Percentiles rank a stretch among this genome's conserved stretches.
Conservation (phyloP, 2,888 invertebrate species). For the Microchrysa polita region DNA sequence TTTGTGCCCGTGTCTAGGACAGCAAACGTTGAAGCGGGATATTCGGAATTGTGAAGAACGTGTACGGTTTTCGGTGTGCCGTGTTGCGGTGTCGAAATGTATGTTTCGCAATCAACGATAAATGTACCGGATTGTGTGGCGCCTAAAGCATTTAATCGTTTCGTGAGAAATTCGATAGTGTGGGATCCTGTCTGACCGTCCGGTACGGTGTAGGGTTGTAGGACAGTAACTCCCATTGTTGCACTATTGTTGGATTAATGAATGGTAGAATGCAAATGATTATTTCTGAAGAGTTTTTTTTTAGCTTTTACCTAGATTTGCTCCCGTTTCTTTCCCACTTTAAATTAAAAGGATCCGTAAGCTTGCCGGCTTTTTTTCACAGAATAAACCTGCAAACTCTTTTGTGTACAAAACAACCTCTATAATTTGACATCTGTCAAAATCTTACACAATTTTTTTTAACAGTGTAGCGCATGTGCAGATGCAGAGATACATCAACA, state of each 20-base stretch:
- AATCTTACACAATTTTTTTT: background rate
- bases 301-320: too few relatives aligned
- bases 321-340: too few relatives aligned
- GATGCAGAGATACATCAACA: background rate
- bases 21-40: conserved; percentile 93
- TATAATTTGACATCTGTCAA: background rate
- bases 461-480: background rate
- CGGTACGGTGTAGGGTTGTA: conserved; percentile 79
- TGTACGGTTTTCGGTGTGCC: conserved; percentile 85
- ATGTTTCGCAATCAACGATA: conserved; percentile 94
- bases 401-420: background rate
- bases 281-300: too few relatives aligned
- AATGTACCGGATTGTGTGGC: conserved; percentile 90
- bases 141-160: conserved; percentile 85
- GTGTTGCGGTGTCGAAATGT: conserved; percentile 74
- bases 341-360: too few relatives aligned
- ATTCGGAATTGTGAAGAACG: conserved; percentile 95
- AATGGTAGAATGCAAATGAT: too few relatives aligned
- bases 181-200: conserved; percentile 92
- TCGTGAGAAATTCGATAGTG: conserved; percentile 86
- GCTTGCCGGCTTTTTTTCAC: too few relatives aligned
- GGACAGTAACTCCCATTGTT: conserved; percentile 31
- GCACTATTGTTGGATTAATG: background rate
- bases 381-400: too few relatives aligned
- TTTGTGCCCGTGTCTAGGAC: conserved; percentile 88